A percentile compares a stretch with the other conserved stretches of the same genome.
phyloP scores from a whole-genome alignment of 2,113 vertebrate genomes.

The Cynocephalus volans region DNA sequence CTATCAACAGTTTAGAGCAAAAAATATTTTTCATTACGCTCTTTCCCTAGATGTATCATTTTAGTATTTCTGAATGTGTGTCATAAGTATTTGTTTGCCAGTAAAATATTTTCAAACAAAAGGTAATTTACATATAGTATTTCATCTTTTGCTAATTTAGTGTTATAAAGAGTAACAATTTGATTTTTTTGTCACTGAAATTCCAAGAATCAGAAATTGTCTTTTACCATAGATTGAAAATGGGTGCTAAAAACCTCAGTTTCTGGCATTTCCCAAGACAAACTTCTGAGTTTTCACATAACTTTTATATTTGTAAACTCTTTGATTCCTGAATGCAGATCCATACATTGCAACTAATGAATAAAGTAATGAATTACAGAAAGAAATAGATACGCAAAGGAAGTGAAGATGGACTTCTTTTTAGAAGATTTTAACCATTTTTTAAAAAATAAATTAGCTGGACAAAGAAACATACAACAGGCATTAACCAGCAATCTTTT shows the following conservation, averaged over 20 bases:
- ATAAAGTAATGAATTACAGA: not conserved
- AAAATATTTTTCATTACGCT: not conserved
- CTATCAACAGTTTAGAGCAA: not conserved
- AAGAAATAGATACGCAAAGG: not conserved
- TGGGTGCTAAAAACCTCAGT: not conserved
- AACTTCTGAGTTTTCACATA: not conserved
- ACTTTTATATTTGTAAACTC: not conserved
- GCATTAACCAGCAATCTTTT: not conserved
- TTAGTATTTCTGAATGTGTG: not conserved
- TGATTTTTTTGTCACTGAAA: not conserved
- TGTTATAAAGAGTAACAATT: not conserved
- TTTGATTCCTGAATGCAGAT: not conserved
- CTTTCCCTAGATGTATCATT: not conserved
- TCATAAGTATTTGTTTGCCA: not conserved
- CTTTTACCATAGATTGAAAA: not conserved
- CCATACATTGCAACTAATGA: not conserved
- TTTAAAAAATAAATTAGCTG: not conserved
- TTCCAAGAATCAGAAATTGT: not conserved
- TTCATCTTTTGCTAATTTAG: not conserved
- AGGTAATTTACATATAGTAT: not conserved
- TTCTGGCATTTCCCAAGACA: not conserved
- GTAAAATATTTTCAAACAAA: not conserved
- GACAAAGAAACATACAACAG: not conserved
- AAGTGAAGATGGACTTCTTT: not conserved
- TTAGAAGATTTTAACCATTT: not conserved